phyloP scores from a whole-genome alignment of 2,797 vertebrate genomes.

The Sternotherus odoratus region DNA sequence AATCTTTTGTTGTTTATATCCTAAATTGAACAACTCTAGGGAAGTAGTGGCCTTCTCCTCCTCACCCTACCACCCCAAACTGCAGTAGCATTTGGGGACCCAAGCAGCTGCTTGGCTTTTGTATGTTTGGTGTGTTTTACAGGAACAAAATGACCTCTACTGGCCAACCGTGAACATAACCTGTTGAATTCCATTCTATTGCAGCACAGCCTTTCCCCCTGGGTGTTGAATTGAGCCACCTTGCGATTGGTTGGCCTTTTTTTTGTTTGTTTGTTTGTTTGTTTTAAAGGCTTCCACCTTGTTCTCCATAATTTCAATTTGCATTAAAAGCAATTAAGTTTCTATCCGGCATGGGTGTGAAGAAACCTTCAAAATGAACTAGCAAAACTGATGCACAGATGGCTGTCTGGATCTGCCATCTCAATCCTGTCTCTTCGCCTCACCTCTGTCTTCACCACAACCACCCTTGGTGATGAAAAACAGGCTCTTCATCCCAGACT shows the following conservation, averaged over 20 bases:
- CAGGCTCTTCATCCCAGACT: background rate
- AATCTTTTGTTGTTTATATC: background rate
- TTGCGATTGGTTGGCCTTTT: background rate
- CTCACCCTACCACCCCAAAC: too few relatives aligned
- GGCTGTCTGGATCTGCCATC: background rate
- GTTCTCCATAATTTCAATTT: background rate
- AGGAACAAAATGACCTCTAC: background rate
- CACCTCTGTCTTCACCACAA: background rate
- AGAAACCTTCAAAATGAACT: background rate
- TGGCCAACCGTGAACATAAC: background rate
- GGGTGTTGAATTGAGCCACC: background rate
- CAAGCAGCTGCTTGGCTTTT: background rate
- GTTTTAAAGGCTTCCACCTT: background rate
- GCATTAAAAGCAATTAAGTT: background rate
- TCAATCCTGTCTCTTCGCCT: background rate
- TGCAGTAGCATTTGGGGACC: background rate
- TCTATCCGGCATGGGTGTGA: background rate
- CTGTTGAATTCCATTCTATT: background rate
- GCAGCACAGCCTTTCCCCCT: background rate
- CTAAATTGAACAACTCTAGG: background rate
- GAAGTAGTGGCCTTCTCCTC: too few relatives aligned
- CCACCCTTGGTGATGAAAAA: background rate
- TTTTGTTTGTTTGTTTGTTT: background rate
- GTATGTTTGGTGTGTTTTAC: background rate
- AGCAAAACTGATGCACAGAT: background rate